Evolutionary conservation across 92 coral and sea anemone species (phyloP), one percentile per base, ranked within the genome.

Genomic region (Blastomussa wellsi): DNA sequence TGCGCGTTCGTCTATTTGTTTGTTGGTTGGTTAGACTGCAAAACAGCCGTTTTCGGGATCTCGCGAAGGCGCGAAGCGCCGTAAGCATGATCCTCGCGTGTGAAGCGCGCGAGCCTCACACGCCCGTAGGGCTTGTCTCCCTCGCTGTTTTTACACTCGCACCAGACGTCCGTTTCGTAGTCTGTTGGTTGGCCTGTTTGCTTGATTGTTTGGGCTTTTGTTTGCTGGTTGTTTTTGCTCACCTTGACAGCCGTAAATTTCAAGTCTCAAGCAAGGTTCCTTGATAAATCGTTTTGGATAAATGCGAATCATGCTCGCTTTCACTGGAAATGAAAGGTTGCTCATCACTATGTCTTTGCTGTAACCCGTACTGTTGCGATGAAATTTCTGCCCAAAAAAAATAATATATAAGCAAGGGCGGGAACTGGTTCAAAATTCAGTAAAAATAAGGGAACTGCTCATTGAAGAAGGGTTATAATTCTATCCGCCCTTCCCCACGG

Each of bases 241-340:
- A 90, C 92, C 92, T 86, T 57, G 79, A 66, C 92, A 90, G 39
- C 92, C 92, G 39, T 73, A 81, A 36, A 90, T 55, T 86, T 90
- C 92, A 14, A 90, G 49, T 69, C 90, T 70, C 69, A 90, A 37
- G 48, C 92, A 90, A 29, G 53, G 37, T 7, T 47, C 75, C 0
- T 10, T 16, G 17, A 80, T 47, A 80, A 44, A 24, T 48, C 84
- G 57, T 39, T 65, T 80, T 47, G 84, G 84, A 37, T 80, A 65
- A 53, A 80, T 44, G 66, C 84, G 42, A 17, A 80, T 42, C 44
- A 44, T 47, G 41, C 42, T 80, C 41, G 84, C 84, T 29, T 60
- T 80, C 8, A 80, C 65, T 42, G 84, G 84, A 66, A 67, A 80
- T 51, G 84, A 80, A 24, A 80, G 75, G 22, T 80, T 80, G 60